Evolutionary conservation across 2,888 invertebrate species (phyloP), one percentile per base, ranked within the genome.

Genomic region (Lasius fuliginosus): DNA sequence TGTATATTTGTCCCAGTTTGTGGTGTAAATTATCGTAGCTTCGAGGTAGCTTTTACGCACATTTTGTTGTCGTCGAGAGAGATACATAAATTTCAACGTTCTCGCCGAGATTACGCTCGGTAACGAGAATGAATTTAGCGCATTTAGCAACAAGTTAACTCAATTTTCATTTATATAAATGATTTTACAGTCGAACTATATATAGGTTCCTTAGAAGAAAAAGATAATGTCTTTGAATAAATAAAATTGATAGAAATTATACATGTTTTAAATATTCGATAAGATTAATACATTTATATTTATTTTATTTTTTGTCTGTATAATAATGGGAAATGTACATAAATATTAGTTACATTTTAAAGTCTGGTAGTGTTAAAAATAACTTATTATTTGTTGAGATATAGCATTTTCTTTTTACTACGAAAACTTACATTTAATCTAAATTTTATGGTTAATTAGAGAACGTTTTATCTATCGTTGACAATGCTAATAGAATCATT

Each of bases 51-150:
- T 40, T 53, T 76, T n/a, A 40, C 12, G 65, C 49, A 42, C 42
- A 18, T 56, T 53, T 56, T 33, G 53, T 53, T 30, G 36, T 76
- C 6, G 53, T 56, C n/a, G 76, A 15, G n/a, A 67, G 15, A 56
- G 30, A 67, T 56, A 67, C 40, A 67, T 77, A 67, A 65, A 76
- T 76, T 77, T 77, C 46, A 3, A 76, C 4, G 9, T 12, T 40
- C n/a, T 56, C 76, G 18, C 12, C 30, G 9, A 8, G 27, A 11
- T 49, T 2, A 23, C 18, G 18, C 27, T 56, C n/a, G 33, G 33
- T 64, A 64, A 64, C 46, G 56, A 67, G 65, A 11, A 64, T 76
- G 40, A 65, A 65, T 77, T 76, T 67, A 77, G 56, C 56, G 30
- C 40, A 40, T 53, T 53, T 12, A n/a, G 62, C 33, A 9, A 9